Evolutionary conservation across 2,113 vertebrate genomes (phyloP).

Genomic region (Gymnobelideus leadbeateri): DNA sequence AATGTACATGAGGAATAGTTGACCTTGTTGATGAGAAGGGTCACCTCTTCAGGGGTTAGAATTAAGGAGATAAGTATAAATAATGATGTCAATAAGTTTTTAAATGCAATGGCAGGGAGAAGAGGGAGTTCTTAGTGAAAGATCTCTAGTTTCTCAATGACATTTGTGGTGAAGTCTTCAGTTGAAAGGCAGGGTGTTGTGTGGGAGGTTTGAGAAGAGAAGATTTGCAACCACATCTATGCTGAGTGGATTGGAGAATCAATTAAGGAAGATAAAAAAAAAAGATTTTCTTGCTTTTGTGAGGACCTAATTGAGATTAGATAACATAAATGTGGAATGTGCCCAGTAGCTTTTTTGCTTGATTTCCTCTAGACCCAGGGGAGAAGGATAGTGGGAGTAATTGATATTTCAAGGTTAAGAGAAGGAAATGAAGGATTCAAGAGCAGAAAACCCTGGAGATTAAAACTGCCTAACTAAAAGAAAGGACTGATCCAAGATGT

Average conservation of each 20-base stretch:
- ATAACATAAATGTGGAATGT: background rate
- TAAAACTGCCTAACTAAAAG: background rate
- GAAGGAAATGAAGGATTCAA: background rate
- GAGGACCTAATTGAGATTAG: background rate
- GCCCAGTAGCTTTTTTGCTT: no score
- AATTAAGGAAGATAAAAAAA: background rate
- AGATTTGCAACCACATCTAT: background rate
- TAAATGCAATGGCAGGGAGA: background rate
- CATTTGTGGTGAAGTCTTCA: background rate
- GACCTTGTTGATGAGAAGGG: no score
- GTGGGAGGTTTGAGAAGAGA: background rate
- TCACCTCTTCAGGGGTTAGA: no score
- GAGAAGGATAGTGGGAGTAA: background rate
- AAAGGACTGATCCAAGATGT: no score
- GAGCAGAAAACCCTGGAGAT: background rate
- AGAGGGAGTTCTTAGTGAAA: background rate
- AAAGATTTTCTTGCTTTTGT: background rate
- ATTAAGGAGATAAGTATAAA: no score
- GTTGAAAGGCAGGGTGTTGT: background rate
- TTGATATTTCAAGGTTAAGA: background rate
- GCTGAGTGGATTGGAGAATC: background rate
- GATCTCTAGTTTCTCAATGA: background rate
- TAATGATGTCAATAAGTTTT: background rate
- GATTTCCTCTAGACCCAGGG: background rate
- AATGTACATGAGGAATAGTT: background rate